Evolutionary conservation across 2,888 invertebrate genomes (phyloP), one percentile per base, ranked within the genome.

Genomic region (Chalcis sispes): DNA sequence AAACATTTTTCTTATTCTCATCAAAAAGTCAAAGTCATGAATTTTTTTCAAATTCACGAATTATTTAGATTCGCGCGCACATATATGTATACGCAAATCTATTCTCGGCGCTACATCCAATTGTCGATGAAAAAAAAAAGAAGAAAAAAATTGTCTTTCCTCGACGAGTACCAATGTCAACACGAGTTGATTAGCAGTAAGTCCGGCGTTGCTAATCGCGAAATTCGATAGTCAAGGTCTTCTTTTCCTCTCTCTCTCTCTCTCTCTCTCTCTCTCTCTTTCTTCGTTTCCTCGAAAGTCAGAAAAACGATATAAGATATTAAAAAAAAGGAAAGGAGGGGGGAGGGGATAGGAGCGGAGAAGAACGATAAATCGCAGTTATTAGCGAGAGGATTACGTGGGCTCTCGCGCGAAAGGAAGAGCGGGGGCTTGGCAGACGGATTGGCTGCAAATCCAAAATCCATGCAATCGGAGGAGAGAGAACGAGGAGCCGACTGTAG

Each of bases 331-430:
- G 10, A 36, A 36, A 18, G 29, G 32, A 32, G 27, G 1, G 42
- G 52, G 25, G 25, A 61, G 58, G 65, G 46, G 15, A 36, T 27
- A 10, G 58, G 23, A 42, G 48, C 10, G 36, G 62, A 52, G 27
- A 29, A 48, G 48, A 82, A 84, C 85, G 84, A 88, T 88, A 88
- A 88, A 88, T 88, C 88, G 87, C 81, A 81, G 87, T 88, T 88
- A 88, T 88, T 88, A 88, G 88, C 85, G 81, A 81, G 84, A 88
- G 88, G n/a, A 88, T 88, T 88, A 88, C 87, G 84, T 81, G 82
- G 82, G 83, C 81, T 83, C 83, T 83, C 82, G 82, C 82, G 81
- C 81, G 81, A 84, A 85, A 83, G 10, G 8, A n/a, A 46, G n/a
- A 27, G 29, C 84, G 82, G 81, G 77, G 79, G n/a, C n/a, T n/a